Evolutionary conservation across 2,113 vertebrate species (phyloP), one percentile per base, ranked within the genome.

Genomic region (Elachura formosa): DNA sequence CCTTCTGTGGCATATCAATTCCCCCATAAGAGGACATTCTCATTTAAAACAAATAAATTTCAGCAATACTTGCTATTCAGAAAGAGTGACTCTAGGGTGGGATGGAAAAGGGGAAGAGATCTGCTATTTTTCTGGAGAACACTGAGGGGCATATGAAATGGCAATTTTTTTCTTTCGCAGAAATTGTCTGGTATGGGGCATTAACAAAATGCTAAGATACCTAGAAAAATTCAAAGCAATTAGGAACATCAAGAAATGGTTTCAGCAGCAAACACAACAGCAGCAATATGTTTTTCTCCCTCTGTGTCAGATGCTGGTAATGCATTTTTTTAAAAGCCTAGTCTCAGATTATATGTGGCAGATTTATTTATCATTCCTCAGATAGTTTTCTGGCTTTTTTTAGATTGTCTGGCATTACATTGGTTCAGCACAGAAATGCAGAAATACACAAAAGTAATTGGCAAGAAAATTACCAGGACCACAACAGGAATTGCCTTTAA

Each of bases 331-430:
- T 48, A 49, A 61, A 89, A 91, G 40, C 29, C 28, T 52, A n/a
- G 59, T 74, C 45, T 91, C 46, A 77, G 51, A 72, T 84, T 81
- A 68, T 87, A 41, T 19, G 36, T 78, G 75, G 43, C 76, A 96
- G 82, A 94, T 93, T 93, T 95, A 92, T 74, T 91, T 89, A 74
- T 72, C 80, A 82, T 90, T 92, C 84, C 73, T 81, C 77, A 72
- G 68, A 76, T 79, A 75, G 52, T 72, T 84, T 66, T 90, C 73
- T 76, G 41, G 3, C 49, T 78, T 86, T 83, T 79, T 80, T 31
- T 31, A 79, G 58, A 46, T 82, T 88, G 28, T 73, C 40, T 80
- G 72, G 48, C 23, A 64, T 74, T 80, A 28, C 31, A 74, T 24
- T 54, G 56, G 75, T 94, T 90, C 63, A 72, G 41, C 43, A 71